Conservation (phyloP, 2,888 invertebrate genomes). For the Pachymerium ferrugineum region DNA sequence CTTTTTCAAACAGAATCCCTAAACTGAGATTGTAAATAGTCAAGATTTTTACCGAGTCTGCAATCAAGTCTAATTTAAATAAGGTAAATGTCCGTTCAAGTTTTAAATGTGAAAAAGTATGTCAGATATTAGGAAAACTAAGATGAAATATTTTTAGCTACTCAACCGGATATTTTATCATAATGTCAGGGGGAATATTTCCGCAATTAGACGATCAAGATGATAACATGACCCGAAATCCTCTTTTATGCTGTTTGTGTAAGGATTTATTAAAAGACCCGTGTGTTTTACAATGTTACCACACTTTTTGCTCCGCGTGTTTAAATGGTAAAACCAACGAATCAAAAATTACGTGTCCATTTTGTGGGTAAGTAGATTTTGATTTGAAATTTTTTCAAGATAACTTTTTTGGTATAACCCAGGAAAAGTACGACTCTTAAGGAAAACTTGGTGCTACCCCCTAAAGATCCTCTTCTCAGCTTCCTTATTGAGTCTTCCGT, state of each 20-base stretch:
- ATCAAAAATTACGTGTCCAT: conserved; percentile 59
- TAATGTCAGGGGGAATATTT: conserved; percentile 30
- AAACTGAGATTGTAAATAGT: too few species aligned
- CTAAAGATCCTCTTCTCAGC: conserved; percentile 61
- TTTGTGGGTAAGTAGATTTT: conserved; percentile 57
- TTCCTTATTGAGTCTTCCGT: conserved; percentile 66
- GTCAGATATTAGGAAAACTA: background rate
- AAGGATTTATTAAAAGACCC: conserved; percentile 64
- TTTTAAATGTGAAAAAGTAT: too few species aligned
- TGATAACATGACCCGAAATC: conserved; percentile 48
- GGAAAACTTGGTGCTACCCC: conserved; percentile 58
- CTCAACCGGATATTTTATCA: background rate
- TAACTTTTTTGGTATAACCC: conserved; percentile 34
- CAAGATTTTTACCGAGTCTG: too few species aligned
- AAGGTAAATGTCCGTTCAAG: too few species aligned
- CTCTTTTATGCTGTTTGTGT: conserved; percentile 61
- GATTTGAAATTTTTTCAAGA: conserved; percentile 28
- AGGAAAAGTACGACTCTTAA: conserved; percentile 59
- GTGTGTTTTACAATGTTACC: conserved; percentile 62
- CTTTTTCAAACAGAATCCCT: too few species aligned
- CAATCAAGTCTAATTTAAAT: too few species aligned
- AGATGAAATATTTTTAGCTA: background rate
- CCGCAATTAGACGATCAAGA: background rate
- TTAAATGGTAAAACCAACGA: conserved; percentile 59
- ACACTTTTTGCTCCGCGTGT: conserved; percentile 64